These are phyloP conservation scores for Toxotes lorentzi DNA, from an alignment of 2,797 vertebrate genomes.

Conservation along the genomic window DNA sequence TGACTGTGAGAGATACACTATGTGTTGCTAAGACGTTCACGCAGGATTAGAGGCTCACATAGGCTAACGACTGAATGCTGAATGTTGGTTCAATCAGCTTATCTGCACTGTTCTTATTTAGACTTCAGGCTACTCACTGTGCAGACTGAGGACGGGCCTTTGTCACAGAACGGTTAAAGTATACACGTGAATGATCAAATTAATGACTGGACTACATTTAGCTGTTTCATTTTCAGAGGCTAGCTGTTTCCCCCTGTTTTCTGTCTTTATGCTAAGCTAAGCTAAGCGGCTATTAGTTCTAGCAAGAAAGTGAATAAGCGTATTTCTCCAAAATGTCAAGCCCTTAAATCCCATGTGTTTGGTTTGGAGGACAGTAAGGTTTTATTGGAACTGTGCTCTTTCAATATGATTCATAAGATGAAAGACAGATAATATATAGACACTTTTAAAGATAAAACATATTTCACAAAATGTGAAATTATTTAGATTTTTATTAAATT, in stretches of 20 bases:
- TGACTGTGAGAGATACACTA: background rate
- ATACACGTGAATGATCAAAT: background rate
- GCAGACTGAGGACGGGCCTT: constrained; percentile 25
- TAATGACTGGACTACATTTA: background rate
- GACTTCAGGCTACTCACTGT: constrained; percentile 24
- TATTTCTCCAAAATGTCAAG: too few species aligned
- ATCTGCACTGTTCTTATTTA: constrained; percentile 32
- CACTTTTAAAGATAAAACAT: background rate
- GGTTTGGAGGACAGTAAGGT: background rate
- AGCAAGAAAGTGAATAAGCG: background rate
- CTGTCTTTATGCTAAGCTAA: background rate
- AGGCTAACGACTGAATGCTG: constrained; percentile 36
- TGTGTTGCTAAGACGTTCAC: constrained; percentile 38
- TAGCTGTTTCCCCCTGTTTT: background rate
- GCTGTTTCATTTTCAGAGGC: background rate
- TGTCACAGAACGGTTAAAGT: background rate
- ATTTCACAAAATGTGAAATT: background rate
- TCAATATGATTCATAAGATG: background rate
- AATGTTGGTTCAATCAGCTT: constrained; percentile 56
- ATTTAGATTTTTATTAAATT: background rate
- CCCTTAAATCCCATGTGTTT: too few species aligned
- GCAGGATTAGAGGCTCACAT: constrained; percentile 52
- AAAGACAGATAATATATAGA: background rate
- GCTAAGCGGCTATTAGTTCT: background rate
- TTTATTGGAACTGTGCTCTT: background rate